Evolutionary conservation across 2,888 invertebrate species (phyloP), one percentile per base, ranked within the genome.

Genomic region (Uropetala carovei): DNA sequence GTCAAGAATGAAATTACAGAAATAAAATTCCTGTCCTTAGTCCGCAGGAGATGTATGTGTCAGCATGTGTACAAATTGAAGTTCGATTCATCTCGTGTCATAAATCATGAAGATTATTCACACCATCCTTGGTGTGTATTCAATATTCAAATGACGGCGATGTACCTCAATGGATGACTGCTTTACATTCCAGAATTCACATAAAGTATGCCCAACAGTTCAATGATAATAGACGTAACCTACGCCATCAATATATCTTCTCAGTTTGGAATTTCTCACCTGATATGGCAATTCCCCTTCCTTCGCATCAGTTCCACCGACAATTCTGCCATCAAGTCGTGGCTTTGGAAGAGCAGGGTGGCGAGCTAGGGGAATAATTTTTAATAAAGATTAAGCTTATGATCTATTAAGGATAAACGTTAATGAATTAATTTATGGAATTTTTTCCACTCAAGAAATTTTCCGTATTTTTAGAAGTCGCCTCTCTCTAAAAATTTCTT

Each of bases 201-300:
- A 18, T 64, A 7, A 4, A 14, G 5, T 18, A 64, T 64, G n/a
- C 3, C 5, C 16, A 2, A 64, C n/a, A 64, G n/a, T 64, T 64
- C 1, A 4, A n/a, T 64, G 14, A n/a, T 18, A 64, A 64, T 18
- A 64, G 5, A 64, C 64, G 64, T 14, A 1, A 18, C 64, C 14
- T 5, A 64, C n/a, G n/a, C n/a, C n/a, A n/a, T n/a, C n/a, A n/a
- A n/a, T n/a, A 14, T 18, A n/a, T 4, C 64, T 64, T 64, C 14
- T 5, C 2, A 4, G 7, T 83, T 57, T 57, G 0, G 0, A 5
- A 22, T 16, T 30, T 14, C 30, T 30, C 7, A 89, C 89, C 89
- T 89, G 89, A 22, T 89, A 89, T 30, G 89, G 89, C 13, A 89
- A 30, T 30, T 89, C 64, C 4, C 89, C 89, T 10, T 59, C 60